A percentile compares a stretch with the other conserved stretches of the same genome.
These are phyloP conservation scores for Ylistrum balloti DNA, from an alignment of 1,140 invertebrate species.

Conservation along the genomic window DNA sequence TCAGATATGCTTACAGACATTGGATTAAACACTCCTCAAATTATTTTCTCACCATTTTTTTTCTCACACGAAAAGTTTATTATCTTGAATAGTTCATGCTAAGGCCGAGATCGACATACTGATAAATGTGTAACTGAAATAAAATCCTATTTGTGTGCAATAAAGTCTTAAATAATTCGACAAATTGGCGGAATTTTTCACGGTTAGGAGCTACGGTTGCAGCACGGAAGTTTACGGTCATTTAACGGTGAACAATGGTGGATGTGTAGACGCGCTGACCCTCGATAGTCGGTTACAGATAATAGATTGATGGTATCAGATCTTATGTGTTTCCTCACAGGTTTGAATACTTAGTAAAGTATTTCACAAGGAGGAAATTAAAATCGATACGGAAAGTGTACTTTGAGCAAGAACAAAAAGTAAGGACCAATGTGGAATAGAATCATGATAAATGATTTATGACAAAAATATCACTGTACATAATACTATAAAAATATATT, in stretches of 20 bases:
- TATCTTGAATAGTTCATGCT: conserved; percentile 21
- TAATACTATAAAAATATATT: no score
- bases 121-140: conserved; percentile 40
- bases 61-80: conserved; percentile 9
- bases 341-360: neutral
- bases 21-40: neutral
- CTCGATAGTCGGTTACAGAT: neutral
- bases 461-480: no score
- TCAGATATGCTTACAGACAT: neutral
- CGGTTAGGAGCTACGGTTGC: neutral
- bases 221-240: neutral
- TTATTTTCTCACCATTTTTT: conserved; percentile 34
- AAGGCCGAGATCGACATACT: neutral
- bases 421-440: no score
- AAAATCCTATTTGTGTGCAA: conserved; percentile 29
- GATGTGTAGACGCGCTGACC: neutral
- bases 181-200: neutral
- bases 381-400: no score
- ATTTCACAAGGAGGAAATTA: neutral
- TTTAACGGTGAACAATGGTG: neutral
- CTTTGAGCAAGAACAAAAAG: no score
- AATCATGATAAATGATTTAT: no score
- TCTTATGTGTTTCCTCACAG: neutral
- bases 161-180: conserved; percentile 21
- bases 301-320: neutral